Evolutionary conservation across 2,888 invertebrate species (phyloP).

Genomic region (Nomada fabriciana): DNA sequence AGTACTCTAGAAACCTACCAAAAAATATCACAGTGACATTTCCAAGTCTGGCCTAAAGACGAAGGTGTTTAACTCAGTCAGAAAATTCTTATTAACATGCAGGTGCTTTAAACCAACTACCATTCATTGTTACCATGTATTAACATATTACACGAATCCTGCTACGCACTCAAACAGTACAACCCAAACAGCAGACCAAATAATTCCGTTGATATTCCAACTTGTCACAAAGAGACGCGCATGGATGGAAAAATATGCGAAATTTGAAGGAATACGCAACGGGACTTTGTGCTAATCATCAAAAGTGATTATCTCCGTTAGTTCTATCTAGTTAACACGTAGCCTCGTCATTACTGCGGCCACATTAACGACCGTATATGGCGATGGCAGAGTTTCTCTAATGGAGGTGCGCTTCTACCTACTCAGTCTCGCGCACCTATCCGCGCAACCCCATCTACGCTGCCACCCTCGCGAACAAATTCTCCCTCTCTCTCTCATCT

Average conservation of each 20-base stretch:
- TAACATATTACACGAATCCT: too few species aligned
- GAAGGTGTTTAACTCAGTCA: too few species aligned
- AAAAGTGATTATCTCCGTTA: constrained; percentile 48
- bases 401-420: constrained; percentile 74
- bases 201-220: too few species aligned
- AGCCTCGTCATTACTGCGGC: constrained; percentile 72
- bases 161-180: too few species aligned
- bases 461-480: constrained; percentile 62
- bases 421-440: constrained; percentile 69
- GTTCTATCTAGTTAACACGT: constrained; percentile 63
- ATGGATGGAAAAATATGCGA: not conserved
- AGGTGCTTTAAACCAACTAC: too few species aligned
- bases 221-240: not conserved
- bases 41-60: too few species aligned
- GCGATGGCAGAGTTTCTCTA: constrained; percentile 72
- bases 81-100: too few species aligned
- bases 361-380: constrained; percentile 70
- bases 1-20: too few species aligned
- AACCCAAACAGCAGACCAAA: too few species aligned
- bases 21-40: too few species aligned
- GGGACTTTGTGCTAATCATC: constrained; percentile 30
- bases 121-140: too few species aligned
- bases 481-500: constrained; percentile 29
- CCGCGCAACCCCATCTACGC: constrained; percentile 69
- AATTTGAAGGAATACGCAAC: constrained; percentile 9